Evolutionary conservation across 2,797 vertebrate genomes (phyloP).

Genomic region (Pseudochirops cupreus): DNA sequence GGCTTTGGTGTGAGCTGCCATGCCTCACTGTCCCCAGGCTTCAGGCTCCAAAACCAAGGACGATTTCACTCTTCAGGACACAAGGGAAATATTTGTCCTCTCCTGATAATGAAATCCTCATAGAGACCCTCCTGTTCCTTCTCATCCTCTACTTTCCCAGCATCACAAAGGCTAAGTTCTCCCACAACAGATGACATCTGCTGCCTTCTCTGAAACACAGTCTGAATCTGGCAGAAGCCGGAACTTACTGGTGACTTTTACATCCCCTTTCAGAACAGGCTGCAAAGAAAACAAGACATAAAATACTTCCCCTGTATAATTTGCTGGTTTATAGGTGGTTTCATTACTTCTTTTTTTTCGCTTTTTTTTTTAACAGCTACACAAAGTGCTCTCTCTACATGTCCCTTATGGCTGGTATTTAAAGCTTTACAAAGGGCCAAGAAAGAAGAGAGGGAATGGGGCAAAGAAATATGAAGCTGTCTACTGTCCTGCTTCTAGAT

Average conservation of each 20-base stretch:
- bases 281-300: conserved; percentile 59
- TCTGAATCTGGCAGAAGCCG: neutral
- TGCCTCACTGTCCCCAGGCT: fast-evolving
- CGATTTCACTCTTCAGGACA: neutral
- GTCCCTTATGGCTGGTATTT: neutral
- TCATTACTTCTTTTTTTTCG: neutral
- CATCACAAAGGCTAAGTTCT: neutral
- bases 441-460: neutral
- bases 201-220: neutral
- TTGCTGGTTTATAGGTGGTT: conserved; percentile 40
- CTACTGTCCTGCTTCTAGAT: neutral
- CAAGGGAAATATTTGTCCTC: neutral
- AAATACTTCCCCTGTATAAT: conserved; percentile 38
- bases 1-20: neutral
- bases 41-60: neutral
- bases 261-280: conserved; percentile 29
- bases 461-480: fast-evolving
- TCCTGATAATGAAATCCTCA: neutral
- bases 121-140: neutral
- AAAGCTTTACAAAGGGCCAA: neutral
- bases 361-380: neutral
- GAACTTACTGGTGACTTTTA: conserved; percentile 22
- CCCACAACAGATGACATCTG: neutral
- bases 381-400: neutral
- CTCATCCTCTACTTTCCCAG: fast-evolving